These are phyloP conservation scores for Ophion slaviceki DNA, from an alignment of 2,888 invertebrate species.

Conservation along the genomic window DNA sequence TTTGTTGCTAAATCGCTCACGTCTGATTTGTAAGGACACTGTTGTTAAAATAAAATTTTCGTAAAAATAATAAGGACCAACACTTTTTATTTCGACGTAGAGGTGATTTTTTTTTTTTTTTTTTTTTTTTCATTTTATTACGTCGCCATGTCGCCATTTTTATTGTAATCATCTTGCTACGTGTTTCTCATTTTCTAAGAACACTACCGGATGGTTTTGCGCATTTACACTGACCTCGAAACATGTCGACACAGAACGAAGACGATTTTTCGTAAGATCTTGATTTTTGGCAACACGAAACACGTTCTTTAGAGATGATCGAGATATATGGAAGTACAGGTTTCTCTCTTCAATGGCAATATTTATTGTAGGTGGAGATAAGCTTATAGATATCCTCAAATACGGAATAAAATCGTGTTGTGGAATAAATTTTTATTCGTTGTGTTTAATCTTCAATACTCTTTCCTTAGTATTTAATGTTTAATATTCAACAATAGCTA, in stretches of 20 bases:
- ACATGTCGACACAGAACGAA: background rate
- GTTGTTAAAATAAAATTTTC: background rate
- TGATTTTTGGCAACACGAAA: background rate
- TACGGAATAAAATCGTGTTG: no score
- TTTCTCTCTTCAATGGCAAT: background rate
- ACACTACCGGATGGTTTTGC: background rate
- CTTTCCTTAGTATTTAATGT: no score
- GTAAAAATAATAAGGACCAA: background rate
- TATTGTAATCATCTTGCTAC: slow-evolving; percentile 10
- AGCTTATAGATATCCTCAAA: no score
- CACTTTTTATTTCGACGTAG: slow-evolving; percentile 6
- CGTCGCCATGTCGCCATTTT: background rate
- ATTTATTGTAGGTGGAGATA: no score
- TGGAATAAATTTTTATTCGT: no score
- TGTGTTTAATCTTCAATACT: no score
- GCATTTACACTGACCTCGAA: background rate
- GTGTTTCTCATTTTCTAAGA: slow-evolving; percentile 23
- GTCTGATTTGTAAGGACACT: background rate
- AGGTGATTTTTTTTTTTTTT: background rate
- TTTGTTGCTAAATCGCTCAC: background rate
- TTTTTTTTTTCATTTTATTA: background rate
- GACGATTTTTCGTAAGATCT: slow-evolving; percentile 2
- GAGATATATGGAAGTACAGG: background rate
- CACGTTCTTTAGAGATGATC: background rate
- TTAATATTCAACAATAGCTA: no score